Base-by-base conservation (phyloP, 2,797 vertebrate genomes). In the Rhinatrema bivittatum region DNA sequence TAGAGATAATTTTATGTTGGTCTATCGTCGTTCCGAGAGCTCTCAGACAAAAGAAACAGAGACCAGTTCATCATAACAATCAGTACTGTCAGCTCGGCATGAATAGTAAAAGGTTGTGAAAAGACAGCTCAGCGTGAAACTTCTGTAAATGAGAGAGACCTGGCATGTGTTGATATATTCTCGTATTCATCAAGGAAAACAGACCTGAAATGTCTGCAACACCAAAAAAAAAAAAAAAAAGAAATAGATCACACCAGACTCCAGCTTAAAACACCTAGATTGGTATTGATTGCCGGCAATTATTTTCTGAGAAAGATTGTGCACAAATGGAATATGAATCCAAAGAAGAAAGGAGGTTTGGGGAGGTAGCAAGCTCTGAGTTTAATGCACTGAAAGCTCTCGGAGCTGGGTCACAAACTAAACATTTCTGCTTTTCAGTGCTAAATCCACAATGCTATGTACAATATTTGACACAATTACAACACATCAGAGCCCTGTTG, bases 61-160 rank as follows among this genome's bases (percentile, higher is more conserved):
- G 57, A 53, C 30, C 5, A 12, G 5, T 45, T 61, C 5, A 21
- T 64, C 29, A 53, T 50, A 45, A 36, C 28, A 50, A 22, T 30
- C 13, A 28, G 13, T 13, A 16, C 22, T 48, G 33, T 31, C 20
- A 12, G 3, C 10, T 23, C 6, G 20, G 35, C 23, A 9, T n/a
- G 36, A 29, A 42, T 21, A 50, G 10, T 34, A 29, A 15, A 24
- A 32, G 18, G 3, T 7, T 41, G 51, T 31, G 26, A 29, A 13
- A 4, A 41, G 20, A 33, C 23, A 20, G 4, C 14, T 7, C n/a
- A 8, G 25, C 53, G 58, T 36, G 55, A 60, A 46, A 32, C 7
- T 48, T 37, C 25, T 29, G n/a, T 2, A 32, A 12, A 43, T 6
- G 22, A 30, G 25, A 23, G 13, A 13, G 5, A 10, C 12, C 48